Evolutionary conservation across 2,888 invertebrate species (phyloP), one percentile per base, ranked within the genome.

Genomic region (Hoplodrina blanda): DNA sequence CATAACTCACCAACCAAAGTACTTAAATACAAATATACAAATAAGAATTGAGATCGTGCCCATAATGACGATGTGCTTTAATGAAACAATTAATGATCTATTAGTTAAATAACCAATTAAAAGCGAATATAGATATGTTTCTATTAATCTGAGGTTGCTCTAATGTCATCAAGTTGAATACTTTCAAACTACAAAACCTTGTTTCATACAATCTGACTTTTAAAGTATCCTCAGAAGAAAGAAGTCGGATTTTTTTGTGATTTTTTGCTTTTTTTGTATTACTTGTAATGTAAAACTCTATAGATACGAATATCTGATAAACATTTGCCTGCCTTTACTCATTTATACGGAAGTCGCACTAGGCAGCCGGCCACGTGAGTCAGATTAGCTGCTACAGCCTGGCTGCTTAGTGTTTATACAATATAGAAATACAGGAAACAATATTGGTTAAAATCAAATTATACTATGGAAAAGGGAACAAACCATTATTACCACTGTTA

Each of bases 41-140:
- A 89, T 87, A 90, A 90, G 83, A 90, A 93, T 89, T 95, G 95
- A 95, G 95, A 95, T 95, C 95, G 93, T 94, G 94, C 93, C 89
- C 90, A 89, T 90, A 90, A 89, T 91, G 90, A 92, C 84, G 85
- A 90, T 89, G 89, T 86, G 85, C 88, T 88, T 88, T 82, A 85
- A 84, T 76, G 71, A 73, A 74, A 73, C 63, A 74, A 74, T 76
- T 57, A 73, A 79, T 73, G 63, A 74, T 68, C 60, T 69, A 77
- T 73, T 66, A 71, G 72, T 72, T 71, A 76, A 46, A 71, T 78
- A 79, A 82, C 80, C 82, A 84, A 82, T 84, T 83, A 83, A 67
- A 82, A 83, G 80, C 76, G 78, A 80, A 73, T 81, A 70, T 57
- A 69, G 50, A 65, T 72, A 76, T 76, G 66, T 72, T 66, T 69